Evolutionary conservation across 1,140 invertebrate species (phyloP).

Genomic region (Brachionus sp.): DNA sequence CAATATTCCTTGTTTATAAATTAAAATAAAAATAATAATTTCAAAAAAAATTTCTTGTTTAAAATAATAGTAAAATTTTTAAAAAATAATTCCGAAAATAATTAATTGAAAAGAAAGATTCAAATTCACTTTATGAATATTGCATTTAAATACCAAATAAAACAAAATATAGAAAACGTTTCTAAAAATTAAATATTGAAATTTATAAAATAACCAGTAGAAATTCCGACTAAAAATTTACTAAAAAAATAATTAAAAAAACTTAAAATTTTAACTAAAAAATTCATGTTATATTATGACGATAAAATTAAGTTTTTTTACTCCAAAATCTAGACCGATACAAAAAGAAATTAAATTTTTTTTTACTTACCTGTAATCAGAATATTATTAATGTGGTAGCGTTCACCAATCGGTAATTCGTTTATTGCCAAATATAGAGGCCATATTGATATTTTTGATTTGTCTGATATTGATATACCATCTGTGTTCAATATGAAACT

Average conservation of each 20-base stretch:
- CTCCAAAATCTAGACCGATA: neutral
- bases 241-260: neutral
- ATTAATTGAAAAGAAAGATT: no score
- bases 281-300: neutral
- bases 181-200: neutral
- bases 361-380: neutral
- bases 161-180: neutral
- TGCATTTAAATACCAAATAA: no score
- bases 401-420: neutral
- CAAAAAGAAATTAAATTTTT: neutral
- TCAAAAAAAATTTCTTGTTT: neutral
- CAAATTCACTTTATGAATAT: no score
- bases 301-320: neutral
- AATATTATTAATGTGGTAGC: neutral
- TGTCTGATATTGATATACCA: neutral
- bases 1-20: neutral
- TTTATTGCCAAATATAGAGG: neutral
- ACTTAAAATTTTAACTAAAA: neutral
- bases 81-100: neutral
- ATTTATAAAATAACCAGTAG: neutral
- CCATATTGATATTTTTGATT: constrained; percentile 1
- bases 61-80: neutral
- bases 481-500: constrained; percentile 6
- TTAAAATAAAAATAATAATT: no score
- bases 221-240: neutral